Evolutionary conservation across 2,888 invertebrate genomes (phyloP).

Genomic region (Sinotaia quadrata): DNA sequence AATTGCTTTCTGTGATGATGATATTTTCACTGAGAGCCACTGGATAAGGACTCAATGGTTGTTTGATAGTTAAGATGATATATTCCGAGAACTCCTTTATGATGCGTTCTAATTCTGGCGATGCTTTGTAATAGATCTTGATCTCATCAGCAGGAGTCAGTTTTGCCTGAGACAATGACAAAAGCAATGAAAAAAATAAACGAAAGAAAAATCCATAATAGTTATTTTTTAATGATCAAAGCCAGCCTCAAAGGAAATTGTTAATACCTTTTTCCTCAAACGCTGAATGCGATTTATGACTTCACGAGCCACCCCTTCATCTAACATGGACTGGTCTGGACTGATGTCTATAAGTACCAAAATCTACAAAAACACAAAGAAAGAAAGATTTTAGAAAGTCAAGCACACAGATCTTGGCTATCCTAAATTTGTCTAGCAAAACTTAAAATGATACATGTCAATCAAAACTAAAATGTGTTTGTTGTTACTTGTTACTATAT

Average conservation of each 20-base stretch:
- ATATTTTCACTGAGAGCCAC: slow-evolving; percentile 74
- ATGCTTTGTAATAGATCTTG: slow-evolving; percentile 81
- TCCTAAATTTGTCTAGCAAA: too few relatives aligned
- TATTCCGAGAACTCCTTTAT: slow-evolving; percentile 82
- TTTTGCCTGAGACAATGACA: slow-evolving; percentile 77
- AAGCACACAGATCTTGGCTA: too few relatives aligned
- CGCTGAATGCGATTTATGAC: slow-evolving; percentile 97
- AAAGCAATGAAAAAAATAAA: background rate
- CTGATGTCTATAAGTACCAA: slow-evolving; percentile 91
- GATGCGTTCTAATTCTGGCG: slow-evolving; percentile 75
- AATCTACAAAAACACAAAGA: too few relatives aligned
- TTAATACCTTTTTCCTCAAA: slow-evolving; percentile 85
- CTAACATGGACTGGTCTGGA: slow-evolving; percentile 89
- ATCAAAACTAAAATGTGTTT: too few relatives aligned
- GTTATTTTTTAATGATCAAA: too few relatives aligned
- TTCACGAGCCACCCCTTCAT: slow-evolving; percentile 96
- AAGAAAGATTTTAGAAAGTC: too few relatives aligned
- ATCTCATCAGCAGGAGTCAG: slow-evolving; percentile 93
- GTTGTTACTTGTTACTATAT: too few relatives aligned
- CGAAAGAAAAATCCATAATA: background rate
- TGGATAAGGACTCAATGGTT: slow-evolving; percentile 78
- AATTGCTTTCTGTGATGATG: slow-evolving; percentile 77
- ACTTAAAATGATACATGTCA: too few relatives aligned
- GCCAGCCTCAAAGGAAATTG: too few relatives aligned
- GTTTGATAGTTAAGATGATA: slow-evolving; percentile 87